Base-by-base conservation (phyloP, 2,888 invertebrate species). In the Punctoribates punctum region DNA sequence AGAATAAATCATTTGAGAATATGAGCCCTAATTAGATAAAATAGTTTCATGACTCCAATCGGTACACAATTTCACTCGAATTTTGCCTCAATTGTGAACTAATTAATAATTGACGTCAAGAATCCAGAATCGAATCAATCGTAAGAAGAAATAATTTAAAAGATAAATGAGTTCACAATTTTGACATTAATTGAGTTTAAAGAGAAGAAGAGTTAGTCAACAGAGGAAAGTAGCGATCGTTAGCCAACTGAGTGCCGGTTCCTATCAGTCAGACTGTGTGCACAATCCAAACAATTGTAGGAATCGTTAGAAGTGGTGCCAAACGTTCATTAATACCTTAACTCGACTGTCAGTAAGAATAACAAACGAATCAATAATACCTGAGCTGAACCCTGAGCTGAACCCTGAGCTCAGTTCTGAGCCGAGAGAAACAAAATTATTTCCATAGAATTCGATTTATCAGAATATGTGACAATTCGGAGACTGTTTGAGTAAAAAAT, bases 301-400 rank as follows among this genome's bases (percentile, higher is more conserved):
- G 60, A 27, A 60, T 23, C 9, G 62, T 15, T 13, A 62, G 29
- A 62, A 62, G 62, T 34, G 62, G 62, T 62, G 62, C 29, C 62
- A 62, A 62, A 62, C 34, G 6, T 34, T 62, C 62, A 34, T 62
- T 62, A 62, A 62, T 29, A 23, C 62, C 42, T 46, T 42, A 70
- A 60, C 27, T 17, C 13, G 15, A 70, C 38, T 70, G 70, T 70
- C 70, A 42, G 70, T 42, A 34, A 13, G 15, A 70, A 70, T 70
- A 70, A 70, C 20, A 46, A 6, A 46, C 20, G 23, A 70, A 70
- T 70, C 70, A 70, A 70, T 70, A 70, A 70, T 34, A 70, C 70
- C 70, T 70, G 38, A 42, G 23, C 42, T 65, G 4, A 27, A 13
- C 23, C 20, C 1, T 20, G 13, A 34, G 23, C 17, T 29, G 0